A percentile compares a stretch with the other conserved stretches of the same genome.
These are phyloP conservation scores for Patella vulgata DNA, from an alignment of 1,140 invertebrate genomes.

Conservation along the genomic window DNA sequence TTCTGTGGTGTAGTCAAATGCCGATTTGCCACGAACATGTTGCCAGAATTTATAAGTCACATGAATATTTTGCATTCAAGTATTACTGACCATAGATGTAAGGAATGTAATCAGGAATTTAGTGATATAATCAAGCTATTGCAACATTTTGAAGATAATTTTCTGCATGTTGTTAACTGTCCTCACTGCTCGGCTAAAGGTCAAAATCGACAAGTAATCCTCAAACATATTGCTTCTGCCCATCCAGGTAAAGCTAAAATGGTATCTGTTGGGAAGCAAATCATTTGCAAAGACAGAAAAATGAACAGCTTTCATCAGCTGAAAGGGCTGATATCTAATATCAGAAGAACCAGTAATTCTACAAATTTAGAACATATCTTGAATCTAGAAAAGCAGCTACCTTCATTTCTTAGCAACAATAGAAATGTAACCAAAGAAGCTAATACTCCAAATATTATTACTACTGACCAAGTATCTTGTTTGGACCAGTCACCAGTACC, in stretches of 20 bases:
- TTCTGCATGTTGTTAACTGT: slow-evolving; percentile 49
- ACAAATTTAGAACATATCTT: no score
- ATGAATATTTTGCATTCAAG: slow-evolving; percentile 40
- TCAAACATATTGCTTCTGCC: slow-evolving; percentile 40
- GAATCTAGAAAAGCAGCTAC: no score
- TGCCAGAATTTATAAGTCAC: slow-evolving; percentile 44
- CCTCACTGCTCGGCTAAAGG: slow-evolving; percentile 50
- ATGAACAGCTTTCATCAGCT: slow-evolving; percentile 31
- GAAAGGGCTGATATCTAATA: background rate
- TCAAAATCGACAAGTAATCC: slow-evolving; percentile 38
- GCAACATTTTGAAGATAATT: slow-evolving; percentile 43
- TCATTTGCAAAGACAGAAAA: slow-evolving; percentile 49
- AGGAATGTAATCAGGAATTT: slow-evolving; percentile 41
- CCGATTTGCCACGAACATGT: slow-evolving; percentile 44
- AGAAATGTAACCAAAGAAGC: background rate
- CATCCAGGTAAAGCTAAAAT: slow-evolving; percentile 55
- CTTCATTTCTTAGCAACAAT: background rate
- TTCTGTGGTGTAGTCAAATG: slow-evolving; percentile 44
- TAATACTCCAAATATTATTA: background rate
- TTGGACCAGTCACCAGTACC: no score
- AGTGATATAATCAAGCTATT: slow-evolving; percentile 24
- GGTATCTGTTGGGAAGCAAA: slow-evolving; percentile 49
- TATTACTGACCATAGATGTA: slow-evolving; percentile 28
- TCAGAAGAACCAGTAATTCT: no score
- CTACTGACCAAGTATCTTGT: no score